These are phyloP conservation scores for Trissolcus japonicus DNA, from an alignment of 2,888 invertebrate species.

Conservation along the genomic window DNA sequence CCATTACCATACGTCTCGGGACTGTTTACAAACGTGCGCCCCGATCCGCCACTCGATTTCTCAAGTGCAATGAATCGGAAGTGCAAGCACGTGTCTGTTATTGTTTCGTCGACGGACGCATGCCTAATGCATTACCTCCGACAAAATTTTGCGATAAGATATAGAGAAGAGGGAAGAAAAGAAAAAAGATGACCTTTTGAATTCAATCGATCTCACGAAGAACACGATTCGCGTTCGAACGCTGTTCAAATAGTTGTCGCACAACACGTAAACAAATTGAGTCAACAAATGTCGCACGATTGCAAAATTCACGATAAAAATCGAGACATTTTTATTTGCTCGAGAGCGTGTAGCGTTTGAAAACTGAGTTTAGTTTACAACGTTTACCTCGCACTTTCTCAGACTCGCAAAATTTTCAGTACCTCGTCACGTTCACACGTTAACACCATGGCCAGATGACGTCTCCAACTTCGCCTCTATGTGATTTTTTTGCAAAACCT, in stretches of 20 bases:
- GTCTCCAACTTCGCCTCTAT: too few species aligned
- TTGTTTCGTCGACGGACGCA: conserved; percentile 48
- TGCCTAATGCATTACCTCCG: conserved; percentile 34
- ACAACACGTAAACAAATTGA: too few species aligned
- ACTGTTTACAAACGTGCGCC: conserved; percentile 3
- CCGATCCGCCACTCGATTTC: conserved; percentile 14
- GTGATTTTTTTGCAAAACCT: too few species aligned
- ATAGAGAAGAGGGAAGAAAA: not conserved
- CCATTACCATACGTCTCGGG: not conserved
- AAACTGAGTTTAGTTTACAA: too few species aligned
- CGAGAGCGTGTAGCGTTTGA: too few species aligned
- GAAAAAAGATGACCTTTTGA: too few species aligned
- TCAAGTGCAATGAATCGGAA: conserved; percentile 36
- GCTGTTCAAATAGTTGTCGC: not conserved
- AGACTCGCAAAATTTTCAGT: too few species aligned
- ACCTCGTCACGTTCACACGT: too few species aligned
- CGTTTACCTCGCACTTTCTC: too few species aligned
- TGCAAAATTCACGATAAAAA: not conserved
- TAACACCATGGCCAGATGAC: too few species aligned
- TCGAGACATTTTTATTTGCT: too few species aligned
- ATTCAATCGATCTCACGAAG: not conserved
- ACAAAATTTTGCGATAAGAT: conserved; percentile 18
- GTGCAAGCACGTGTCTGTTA: conserved; percentile 49
- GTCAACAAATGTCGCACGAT: not conserved
- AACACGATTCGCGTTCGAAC: too few species aligned